Evolutionary conservation across 1,140 invertebrate genomes (phyloP).

Genomic region (Dendrolimus kikuchii): DNA sequence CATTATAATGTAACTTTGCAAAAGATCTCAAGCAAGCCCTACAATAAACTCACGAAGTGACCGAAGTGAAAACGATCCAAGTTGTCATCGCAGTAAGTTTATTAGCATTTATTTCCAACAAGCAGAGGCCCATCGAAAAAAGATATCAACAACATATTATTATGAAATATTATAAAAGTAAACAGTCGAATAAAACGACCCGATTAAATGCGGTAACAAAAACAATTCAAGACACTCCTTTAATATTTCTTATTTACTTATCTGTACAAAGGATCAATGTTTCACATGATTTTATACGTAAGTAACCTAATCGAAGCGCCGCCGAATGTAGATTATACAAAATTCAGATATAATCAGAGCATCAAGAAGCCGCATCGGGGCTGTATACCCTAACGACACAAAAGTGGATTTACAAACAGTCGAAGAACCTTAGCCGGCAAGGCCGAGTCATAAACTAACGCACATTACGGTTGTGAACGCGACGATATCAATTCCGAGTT

Average conservation of each 20-base stretch:
- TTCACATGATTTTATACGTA: conserved; percentile 51
- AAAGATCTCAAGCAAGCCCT: conserved; percentile 15
- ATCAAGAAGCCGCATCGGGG: conserved; percentile 53
- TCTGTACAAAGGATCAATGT: conserved; percentile 39
- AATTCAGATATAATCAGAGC: conserved; percentile 60
- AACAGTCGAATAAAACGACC: neutral
- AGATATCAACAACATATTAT: conserved; percentile 8
- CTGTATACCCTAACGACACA: conserved; percentile 52
- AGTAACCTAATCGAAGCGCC: conserved; percentile 46
- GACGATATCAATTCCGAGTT: conserved; percentile 66
- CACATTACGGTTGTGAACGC: conserved; percentile 61
- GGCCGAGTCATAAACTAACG: conserved; percentile 50
- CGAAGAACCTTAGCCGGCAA: conserved; percentile 14
- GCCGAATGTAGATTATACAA: conserved; percentile 53
- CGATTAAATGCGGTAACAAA: conserved; percentile 10
- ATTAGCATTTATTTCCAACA: conserved; percentile 21
- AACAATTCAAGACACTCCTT: conserved; percentile 7
- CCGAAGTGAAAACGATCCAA: conserved; percentile 44
- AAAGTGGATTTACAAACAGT: conserved; percentile 45
- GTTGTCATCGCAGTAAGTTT: conserved; percentile 49
- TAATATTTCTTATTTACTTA: conserved; percentile 25
- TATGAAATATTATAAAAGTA: neutral
- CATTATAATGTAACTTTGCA: conserved; percentile 22
- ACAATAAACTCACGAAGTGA: conserved; percentile 33
- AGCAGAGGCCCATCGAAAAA: conserved; percentile 18